Conservation (phyloP, 2,113 vertebrate genomes). For the Suricata suricatta region DNA sequence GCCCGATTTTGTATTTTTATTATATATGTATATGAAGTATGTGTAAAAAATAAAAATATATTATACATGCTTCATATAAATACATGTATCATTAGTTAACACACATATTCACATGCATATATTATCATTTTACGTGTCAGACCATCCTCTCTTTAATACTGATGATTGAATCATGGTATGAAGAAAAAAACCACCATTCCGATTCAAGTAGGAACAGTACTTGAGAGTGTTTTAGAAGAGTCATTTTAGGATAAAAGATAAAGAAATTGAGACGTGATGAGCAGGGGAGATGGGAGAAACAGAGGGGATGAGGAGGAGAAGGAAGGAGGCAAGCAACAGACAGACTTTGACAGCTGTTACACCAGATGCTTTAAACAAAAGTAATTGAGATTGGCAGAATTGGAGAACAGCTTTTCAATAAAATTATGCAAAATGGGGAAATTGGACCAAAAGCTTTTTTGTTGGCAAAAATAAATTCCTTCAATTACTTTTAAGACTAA, state of each 20-base stretch:
- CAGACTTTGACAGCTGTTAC: conserved; percentile 48
- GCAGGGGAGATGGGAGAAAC: neutral
- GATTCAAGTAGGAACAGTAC: neutral
- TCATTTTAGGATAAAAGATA: conserved; percentile 26
- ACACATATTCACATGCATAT: neutral
- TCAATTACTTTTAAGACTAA: conserved; percentile 56
- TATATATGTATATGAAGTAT: neutral
- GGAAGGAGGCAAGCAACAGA: neutral
- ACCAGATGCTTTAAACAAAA: conserved; percentile 62
- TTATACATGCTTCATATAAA: neutral
- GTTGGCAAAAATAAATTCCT: conserved; percentile 57
- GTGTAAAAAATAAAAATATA: neutral
- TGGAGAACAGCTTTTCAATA: conserved; percentile 51
- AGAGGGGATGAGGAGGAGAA: neutral
- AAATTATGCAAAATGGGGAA: conserved; percentile 67
- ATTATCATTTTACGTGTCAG: neutral
- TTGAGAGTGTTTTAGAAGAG: neutral
- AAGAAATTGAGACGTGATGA: neutral
- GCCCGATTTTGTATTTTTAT: neutral
- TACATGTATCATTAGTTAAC: neutral
- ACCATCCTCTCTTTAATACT: neutral
- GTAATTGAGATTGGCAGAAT: neutral
- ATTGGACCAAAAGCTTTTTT: conserved; percentile 57
- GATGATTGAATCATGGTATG: neutral
- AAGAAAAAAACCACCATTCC: neutral